Percentiles rank a stretch among this genome's conserved stretches.
These are phyloP conservation scores for Lepidostoma basale DNA, from an alignment of 1,140 invertebrate genomes.

Conservation along the genomic window DNA sequence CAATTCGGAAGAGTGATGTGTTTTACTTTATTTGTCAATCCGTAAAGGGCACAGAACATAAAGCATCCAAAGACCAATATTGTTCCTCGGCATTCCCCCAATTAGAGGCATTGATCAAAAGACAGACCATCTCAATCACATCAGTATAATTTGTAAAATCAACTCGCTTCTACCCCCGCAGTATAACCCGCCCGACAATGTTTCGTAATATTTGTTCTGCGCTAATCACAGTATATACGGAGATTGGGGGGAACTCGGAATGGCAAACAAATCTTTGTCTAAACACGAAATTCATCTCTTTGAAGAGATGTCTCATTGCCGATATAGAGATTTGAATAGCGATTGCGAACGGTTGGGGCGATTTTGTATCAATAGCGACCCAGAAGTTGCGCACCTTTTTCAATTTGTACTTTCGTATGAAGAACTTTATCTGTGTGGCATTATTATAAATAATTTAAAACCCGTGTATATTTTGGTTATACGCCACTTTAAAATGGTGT, in stretches of 20 bases:
- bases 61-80: too few relatives aligned
- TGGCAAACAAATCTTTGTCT: conserved; percentile 47
- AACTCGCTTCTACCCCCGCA: background rate
- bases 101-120: conserved; percentile 25
- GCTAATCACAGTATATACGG: conserved; percentile 40
- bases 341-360: background rate
- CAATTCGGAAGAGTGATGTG: too few relatives aligned
- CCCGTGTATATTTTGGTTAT: too few relatives aligned
- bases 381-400: background rate
- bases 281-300: conserved; percentile 44
- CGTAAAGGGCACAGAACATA: too few relatives aligned
- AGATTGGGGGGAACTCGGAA: conserved; percentile 2
- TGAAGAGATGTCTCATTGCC: conserved; percentile 44
- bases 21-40: too few relatives aligned
- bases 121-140: background rate
- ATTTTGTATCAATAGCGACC: conserved; percentile 16
- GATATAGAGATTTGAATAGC: conserved; percentile 39
- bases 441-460: too few relatives aligned
- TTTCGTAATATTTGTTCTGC: conserved; percentile 42
- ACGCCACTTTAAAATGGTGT: too few relatives aligned
- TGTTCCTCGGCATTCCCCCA: too few relatives aligned
- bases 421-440: too few relatives aligned
- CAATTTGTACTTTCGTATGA: too few relatives aligned
- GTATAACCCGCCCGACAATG: conserved; percentile 30
- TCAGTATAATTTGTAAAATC: conserved; percentile 23